Conservation (phyloP, 2,797 vertebrate species). For the Melanotaenia parkinsoni region DNA sequence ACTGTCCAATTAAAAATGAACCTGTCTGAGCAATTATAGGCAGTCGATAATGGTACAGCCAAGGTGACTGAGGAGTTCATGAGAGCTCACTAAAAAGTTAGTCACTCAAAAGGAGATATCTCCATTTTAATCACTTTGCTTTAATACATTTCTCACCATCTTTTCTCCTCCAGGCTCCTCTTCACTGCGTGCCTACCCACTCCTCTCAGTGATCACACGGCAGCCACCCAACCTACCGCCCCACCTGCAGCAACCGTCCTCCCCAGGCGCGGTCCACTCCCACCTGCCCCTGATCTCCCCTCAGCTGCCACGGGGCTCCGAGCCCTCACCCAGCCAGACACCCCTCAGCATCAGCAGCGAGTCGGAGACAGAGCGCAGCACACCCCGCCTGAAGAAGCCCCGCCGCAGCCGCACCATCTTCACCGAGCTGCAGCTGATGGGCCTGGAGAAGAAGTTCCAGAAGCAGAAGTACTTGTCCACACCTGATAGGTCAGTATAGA, state of each 20-base stretch:
- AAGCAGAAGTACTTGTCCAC: slow-evolving; percentile 99
- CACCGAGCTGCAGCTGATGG: slow-evolving; percentile 97
- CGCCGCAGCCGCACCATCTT: slow-evolving; percentile 98
- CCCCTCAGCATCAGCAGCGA: slow-evolving; percentile 91
- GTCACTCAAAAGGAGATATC: slow-evolving; percentile 25
- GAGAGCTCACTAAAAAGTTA: slow-evolving; percentile 41
- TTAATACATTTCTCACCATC: slow-evolving; percentile 38
- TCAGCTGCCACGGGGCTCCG: slow-evolving; percentile 65
- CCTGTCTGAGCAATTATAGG: slow-evolving; percentile 62
- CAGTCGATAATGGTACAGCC: slow-evolving; percentile 55
- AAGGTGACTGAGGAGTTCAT: slow-evolving; percentile 33
- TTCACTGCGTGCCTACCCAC: slow-evolving; percentile 89
- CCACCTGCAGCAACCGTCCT: slow-evolving; percentile 61
- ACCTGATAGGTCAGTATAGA: slow-evolving; percentile 90
- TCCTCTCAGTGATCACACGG: slow-evolving; percentile 92
- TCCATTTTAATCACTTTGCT: slow-evolving; percentile 13
- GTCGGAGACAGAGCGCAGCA: slow-evolving; percentile 90
- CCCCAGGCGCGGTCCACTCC: slow-evolving; percentile 46
- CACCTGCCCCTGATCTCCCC: slow-evolving; percentile 85
- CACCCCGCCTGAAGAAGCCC: slow-evolving; percentile 89
- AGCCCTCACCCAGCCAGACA: slow-evolving; percentile 77
- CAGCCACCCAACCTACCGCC: slow-evolving; percentile 84
- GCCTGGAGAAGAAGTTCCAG: slow-evolving; percentile 99
- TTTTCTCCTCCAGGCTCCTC: slow-evolving; percentile 84
- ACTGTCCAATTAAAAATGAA: slow-evolving; percentile 61